These are phyloP conservation scores for Poeciliopsis infans DNA, from an alignment of 2,797 vertebrate species.

Conservation along the genomic window DNA sequence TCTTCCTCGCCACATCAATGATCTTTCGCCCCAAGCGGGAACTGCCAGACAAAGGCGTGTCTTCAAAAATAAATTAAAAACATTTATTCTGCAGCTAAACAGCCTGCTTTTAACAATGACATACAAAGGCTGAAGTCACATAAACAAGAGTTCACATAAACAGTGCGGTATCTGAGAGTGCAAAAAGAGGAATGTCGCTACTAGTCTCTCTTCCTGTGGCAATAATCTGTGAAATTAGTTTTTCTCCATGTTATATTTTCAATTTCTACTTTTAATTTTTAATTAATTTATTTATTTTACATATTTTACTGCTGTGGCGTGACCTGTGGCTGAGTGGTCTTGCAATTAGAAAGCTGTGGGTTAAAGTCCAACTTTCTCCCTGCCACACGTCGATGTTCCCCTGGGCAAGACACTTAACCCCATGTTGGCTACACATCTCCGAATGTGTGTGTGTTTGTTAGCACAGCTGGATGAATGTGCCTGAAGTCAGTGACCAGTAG, in stretches of 20 bases:
- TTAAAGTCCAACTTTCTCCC: background rate
- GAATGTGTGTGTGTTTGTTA: constrained; percentile 1
- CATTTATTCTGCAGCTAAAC: constrained; percentile 57
- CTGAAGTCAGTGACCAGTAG: background rate
- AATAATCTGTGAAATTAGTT: background rate
- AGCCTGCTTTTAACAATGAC: constrained; percentile 3
- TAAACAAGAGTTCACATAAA: background rate
- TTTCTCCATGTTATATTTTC: constrained; percentile 2
- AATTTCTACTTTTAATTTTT: background rate
- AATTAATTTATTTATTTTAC: too few relatives aligned
- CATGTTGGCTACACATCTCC: background rate
- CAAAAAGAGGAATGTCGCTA: background rate
- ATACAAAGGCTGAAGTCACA: constrained; percentile 19
- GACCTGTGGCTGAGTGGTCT: background rate
- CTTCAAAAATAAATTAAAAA: constrained; percentile 53
- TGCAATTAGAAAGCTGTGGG: constrained; percentile 1
- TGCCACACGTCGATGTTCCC: background rate
- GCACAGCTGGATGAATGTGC: background rate
- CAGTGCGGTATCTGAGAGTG: background rate
- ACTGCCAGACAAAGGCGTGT: constrained; percentile 26
- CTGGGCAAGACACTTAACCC: background rate
- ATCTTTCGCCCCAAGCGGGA: constrained; percentile 41
- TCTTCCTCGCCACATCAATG: constrained; percentile 37
- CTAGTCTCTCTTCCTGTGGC: too few relatives aligned
- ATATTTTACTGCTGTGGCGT: background rate